Evolutionary conservation across 2,888 invertebrate genomes (phyloP), one percentile per base, ranked within the genome.

Genomic region (Gymnocheta viridis): DNA sequence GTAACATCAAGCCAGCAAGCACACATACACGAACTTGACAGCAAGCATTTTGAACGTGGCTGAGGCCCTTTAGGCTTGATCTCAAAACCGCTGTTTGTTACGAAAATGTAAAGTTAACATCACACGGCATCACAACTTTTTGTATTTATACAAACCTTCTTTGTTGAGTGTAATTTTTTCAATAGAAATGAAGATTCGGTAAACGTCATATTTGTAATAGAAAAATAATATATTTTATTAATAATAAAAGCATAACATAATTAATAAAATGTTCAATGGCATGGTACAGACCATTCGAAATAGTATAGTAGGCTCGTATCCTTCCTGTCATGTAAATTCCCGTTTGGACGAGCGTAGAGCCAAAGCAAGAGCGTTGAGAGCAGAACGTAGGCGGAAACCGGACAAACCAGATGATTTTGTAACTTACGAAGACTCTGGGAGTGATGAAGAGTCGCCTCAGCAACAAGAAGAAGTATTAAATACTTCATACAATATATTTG

Each of bases 371-470:
- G 89, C 91, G n/a, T 85, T 91, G 77, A 88, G 92, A 86, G 91
- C 95, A 88, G 96, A 96, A 89, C 94, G 96, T 87, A 95, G 95
- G 86, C 92, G 96, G 51, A 96, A 96, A 89, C 95, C 97, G 0
- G 97, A 97, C 86, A 97, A 97, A 89, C 96, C 96, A 0, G 97
- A 97, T 89, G 97, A 97, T 92, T 97, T 97, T 92, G 96, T 97
- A 10, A 96, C 96, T 85, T 97, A 97, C 89, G 96, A 97, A 27
- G 96, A 97, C 88, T 96, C 96, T 80, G 97, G 97, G 86, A 97
- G 96, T 82, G 97, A 97, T 85, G 96, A 96, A 87, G 97, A 96
- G 88, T 95, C 96, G 0, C 93, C 94, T 0, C 93, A 94, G 6
- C 93, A 94, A 7, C 94, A 95, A 88, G 95, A 95, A 88, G 95